Evolutionary conservation across 1,140 invertebrate genomes (phyloP), one percentile per base, ranked within the genome.

Genomic region (Anastrepha ludens): DNA sequence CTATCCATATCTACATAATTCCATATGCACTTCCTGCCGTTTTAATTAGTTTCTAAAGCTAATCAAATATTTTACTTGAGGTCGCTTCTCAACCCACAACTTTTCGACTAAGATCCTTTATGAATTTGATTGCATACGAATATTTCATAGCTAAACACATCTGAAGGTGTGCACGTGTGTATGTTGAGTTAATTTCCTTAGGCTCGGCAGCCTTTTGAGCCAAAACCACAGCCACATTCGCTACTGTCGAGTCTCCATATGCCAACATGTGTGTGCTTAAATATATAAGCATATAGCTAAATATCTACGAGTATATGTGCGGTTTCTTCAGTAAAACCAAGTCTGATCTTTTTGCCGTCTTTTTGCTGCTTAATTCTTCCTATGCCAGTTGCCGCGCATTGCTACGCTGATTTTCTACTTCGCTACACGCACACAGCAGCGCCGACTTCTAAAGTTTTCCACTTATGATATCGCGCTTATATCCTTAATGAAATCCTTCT

Each of bases 11-110:
- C 1, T 62, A 62, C 13, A 17, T 62, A 55, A 62, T 13, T 13
- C 29, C 7, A 3, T 67, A 17, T 55, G 74, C 55, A 58, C 44
- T 81, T 81, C 74, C 74, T 44, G 74, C 74, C 74, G 47, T 81
- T 81, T 81, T 81, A 81, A 81, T 81, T 81, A 81, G 74, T 81
- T 74, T 81, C 74, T 81, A 81, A 81, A 81, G 74, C 74, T 81
- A 81, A 81, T 81, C 74, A 81, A 81, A 81, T 81, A 81, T 81
- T 81, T 81, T 81, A 47, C 74, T 81, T 81, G 15, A 47, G 74
- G 74, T 50, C 47, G 44, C 74, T 8, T 2, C 74, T 0, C 47
- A 3, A 81, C 13, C 74, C 74, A 55, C 47, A 81, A 81, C 47
- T 81, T 81, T 81, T 47, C 47, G 20, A 8, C 47, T 13, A 50